Evolutionary conservation across 2,888 invertebrate species (phyloP).

Genomic region (Argynnis bischoffii): DNA sequence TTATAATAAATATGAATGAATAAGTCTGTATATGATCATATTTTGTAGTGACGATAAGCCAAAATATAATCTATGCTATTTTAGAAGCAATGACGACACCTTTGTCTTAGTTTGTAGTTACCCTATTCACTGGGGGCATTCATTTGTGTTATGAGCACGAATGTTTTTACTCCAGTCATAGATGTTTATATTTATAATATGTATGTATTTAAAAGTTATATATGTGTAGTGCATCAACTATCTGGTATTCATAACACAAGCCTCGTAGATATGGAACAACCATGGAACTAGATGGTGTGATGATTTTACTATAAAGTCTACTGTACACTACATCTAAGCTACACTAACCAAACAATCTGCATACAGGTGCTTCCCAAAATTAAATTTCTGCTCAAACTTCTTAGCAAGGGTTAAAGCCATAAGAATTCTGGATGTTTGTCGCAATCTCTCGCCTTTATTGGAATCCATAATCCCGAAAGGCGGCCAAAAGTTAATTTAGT

Average conservation of each 20-base stretch:
- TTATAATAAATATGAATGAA: too few species aligned
- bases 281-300: too few species aligned
- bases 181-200: too few species aligned
- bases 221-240: too few species aligned
- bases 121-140: too few species aligned
- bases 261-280: too few species aligned
- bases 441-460: conserved; percentile 36
- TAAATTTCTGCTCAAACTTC: conserved; percentile 29
- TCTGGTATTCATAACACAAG: too few species aligned
- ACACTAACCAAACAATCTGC: neutral
- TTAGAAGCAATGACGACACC: neutral
- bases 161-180: too few species aligned
- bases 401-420: conserved; percentile 32
- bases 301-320: neutral
- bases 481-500: conserved; percentile 62
- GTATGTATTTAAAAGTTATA: too few species aligned
- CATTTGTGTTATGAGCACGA: too few species aligned
- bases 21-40: neutral
- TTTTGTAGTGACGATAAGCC: too few species aligned
- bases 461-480: conserved; percentile 42
- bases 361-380: conserved; percentile 32
- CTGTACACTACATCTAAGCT: neutral
- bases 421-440: conserved; percentile 38
- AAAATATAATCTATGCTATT: neutral
- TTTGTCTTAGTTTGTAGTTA: too few species aligned